A percentile compares a stretch with the other conserved stretches of the same genome.
Evolutionary conservation across 30 jellyfish, hydroid and myxozoan genomes (phyloP).

Genomic region (Hydractinia symbiolongicarpus): DNA sequence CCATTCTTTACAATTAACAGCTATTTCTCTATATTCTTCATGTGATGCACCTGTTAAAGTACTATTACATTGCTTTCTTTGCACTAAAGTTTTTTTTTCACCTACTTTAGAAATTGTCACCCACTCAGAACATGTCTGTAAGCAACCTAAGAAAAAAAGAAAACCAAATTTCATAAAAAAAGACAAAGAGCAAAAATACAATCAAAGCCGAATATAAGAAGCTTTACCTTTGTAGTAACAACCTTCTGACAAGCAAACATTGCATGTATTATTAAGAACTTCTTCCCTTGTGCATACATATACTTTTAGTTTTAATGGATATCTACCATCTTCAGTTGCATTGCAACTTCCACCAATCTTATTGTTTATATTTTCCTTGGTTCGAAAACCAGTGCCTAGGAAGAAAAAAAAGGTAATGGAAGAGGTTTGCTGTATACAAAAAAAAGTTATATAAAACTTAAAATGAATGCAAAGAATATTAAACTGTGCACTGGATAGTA

Average conservation of each 20-base stretch:
- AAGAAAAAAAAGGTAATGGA: not conserved
- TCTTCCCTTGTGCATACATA: conserved; percentile 23
- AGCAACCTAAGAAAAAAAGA: not conserved
- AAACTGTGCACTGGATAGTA: not conserved
- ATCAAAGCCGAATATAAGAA: no score
- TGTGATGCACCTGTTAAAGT: not conserved
- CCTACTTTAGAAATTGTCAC: not conserved
- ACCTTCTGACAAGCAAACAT: not conserved
- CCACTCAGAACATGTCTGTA: not conserved
- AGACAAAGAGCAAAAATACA: not conserved
- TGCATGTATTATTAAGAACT: not conserved
- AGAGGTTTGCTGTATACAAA: not conserved
- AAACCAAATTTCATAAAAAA: not conserved
- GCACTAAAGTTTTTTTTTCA: not conserved
- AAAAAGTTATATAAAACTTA: not conserved
- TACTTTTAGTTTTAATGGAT: conserved; percentile 20
- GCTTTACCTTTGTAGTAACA: conserved; percentile 18
- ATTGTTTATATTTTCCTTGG: not conserved
- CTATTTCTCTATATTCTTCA: not conserved
- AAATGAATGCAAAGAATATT: not conserved
- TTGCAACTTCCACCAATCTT: conserved; percentile 27
- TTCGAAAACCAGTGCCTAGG: conserved; percentile 33
- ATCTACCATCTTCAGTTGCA: conserved; percentile 13
- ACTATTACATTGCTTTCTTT: not conserved
- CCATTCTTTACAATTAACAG: not conserved